A percentile compares a stretch with the other conserved stretches of the same genome.
Evolutionary conservation across 2,113 vertebrate genomes (phyloP).

Genomic region (Microcebus murinus): DNA sequence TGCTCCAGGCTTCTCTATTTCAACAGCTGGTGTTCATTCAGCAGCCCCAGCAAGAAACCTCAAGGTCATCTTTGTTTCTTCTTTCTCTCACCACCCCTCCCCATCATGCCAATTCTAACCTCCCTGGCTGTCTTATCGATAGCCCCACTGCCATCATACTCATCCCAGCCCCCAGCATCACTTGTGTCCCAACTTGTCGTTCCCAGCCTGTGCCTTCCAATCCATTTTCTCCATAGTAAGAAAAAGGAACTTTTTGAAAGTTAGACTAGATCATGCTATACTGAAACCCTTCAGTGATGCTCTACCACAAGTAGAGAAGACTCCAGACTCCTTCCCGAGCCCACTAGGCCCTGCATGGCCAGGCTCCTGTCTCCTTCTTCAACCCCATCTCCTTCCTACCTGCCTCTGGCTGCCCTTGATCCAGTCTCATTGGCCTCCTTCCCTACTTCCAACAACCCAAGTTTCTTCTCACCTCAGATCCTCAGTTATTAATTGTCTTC

Average conservation of each 20-base stretch:
- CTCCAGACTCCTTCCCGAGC: not conserved
- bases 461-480: not conserved
- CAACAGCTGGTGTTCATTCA: not conserved
- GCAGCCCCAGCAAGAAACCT: not conserved
- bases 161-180: not conserved
- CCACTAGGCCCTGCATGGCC: not conserved
- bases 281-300: not conserved
- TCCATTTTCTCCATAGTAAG: not conserved
- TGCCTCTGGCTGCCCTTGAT: not conserved
- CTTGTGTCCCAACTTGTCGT: not conserved
- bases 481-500: not conserved
- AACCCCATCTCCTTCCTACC: not conserved
- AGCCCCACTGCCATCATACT: not conserved
- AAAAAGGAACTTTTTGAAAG: not conserved
- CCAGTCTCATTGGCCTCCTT: not conserved
- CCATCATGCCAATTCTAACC: not conserved
- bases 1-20: not conserved
- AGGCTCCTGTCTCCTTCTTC: not conserved
- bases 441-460: not conserved
- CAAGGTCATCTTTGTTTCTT: not conserved
- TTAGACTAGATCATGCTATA: not conserved
- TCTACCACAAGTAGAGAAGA: not conserved
- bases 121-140: not conserved
- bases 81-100: not conserved
- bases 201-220: not conserved